Evolutionary conservation across 1,140 invertebrate genomes (phyloP).

Genomic region (Nasonia giraulti): DNA sequence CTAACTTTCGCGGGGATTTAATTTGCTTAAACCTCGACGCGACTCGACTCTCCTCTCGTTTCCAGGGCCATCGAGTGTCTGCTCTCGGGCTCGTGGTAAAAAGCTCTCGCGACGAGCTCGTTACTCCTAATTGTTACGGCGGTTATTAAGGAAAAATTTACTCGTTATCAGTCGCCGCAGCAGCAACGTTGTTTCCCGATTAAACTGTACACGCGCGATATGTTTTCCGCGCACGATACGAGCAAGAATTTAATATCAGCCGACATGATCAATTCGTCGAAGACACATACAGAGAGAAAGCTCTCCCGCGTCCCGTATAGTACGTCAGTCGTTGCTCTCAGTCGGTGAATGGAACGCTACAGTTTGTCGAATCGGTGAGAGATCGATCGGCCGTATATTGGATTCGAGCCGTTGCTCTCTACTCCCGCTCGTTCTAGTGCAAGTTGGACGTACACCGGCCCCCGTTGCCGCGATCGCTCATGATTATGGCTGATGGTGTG

Average conservation of each 20-base stretch:
- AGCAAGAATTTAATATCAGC: not conserved
- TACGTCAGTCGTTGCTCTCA: not conserved
- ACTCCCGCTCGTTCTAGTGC: not conserved
- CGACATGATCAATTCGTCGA: conserved; percentile 30
- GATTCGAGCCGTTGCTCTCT: not conserved
- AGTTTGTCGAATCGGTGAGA: conserved; percentile 26
- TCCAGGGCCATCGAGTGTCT: not conserved
- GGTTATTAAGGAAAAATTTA: not conserved
- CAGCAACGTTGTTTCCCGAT: not conserved
- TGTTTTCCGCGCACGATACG: too few species aligned
- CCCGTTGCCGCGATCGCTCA: conserved; percentile 24
- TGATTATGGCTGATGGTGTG: conserved; percentile 33
- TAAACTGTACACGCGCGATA: not conserved
- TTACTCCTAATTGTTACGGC: not conserved
- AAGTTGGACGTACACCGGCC: not conserved
- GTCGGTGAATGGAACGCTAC: not conserved
- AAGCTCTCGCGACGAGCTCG: not conserved
- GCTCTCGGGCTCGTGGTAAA: not conserved
- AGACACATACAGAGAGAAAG: not conserved
- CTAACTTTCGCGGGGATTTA: conserved; percentile 47
- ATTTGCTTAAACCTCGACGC: conserved; percentile 49
- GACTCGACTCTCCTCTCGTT: not conserved
- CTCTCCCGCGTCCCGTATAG: not conserved
- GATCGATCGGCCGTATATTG: conserved; percentile 35
- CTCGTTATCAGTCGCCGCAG: not conserved